Percentiles rank a stretch among this genome's conserved stretches.
These are phyloP conservation scores for Osmerus eperlanus DNA, from an alignment of 2,113 vertebrate genomes.

Conservation along the genomic window DNA sequence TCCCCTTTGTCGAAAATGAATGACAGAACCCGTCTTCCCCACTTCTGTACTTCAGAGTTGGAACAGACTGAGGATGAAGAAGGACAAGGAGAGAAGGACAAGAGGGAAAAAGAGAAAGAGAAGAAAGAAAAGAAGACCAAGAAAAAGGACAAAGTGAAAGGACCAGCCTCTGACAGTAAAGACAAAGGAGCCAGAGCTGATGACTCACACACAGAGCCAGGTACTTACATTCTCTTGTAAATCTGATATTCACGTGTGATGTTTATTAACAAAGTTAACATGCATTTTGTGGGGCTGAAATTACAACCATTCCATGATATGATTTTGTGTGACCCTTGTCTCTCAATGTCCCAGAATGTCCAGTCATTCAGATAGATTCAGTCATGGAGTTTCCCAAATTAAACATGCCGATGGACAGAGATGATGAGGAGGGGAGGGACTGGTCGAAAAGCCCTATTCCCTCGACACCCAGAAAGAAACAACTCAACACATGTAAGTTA, in stretches of 20 bases:
- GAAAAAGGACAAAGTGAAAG: constrained; percentile 53
- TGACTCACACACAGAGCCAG: constrained; percentile 55
- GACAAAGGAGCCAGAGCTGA: constrained; percentile 49
- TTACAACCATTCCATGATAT: too few species aligned
- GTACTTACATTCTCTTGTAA: constrained; percentile 9
- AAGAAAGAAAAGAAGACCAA: constrained; percentile 63
- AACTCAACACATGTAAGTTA: constrained; percentile 59
- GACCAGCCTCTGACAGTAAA: constrained; percentile 24
- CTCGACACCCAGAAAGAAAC: constrained; percentile 54
- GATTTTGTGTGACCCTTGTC: too few species aligned
- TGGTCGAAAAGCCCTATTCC: constrained; percentile 20
- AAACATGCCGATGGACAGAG: constrained; percentile 33
- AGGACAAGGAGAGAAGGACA: constrained; percentile 42
- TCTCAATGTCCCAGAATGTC: constrained; percentile 32
- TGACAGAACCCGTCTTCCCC: constrained; percentile 2
- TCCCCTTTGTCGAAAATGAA: background rate
- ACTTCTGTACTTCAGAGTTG: constrained; percentile 38
- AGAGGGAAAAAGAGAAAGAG: constrained; percentile 36
- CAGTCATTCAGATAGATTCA: constrained; percentile 40
- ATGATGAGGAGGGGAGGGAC: constrained; percentile 49
- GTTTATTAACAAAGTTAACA: too few species aligned
- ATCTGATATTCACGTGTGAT: background rate
- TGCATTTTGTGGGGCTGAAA: too few species aligned
- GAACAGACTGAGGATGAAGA: constrained; percentile 42
- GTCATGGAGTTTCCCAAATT: constrained; percentile 37